phyloP scores from a whole-genome alignment of 1,140 invertebrate species.

The Panulirus ornatus region DNA sequence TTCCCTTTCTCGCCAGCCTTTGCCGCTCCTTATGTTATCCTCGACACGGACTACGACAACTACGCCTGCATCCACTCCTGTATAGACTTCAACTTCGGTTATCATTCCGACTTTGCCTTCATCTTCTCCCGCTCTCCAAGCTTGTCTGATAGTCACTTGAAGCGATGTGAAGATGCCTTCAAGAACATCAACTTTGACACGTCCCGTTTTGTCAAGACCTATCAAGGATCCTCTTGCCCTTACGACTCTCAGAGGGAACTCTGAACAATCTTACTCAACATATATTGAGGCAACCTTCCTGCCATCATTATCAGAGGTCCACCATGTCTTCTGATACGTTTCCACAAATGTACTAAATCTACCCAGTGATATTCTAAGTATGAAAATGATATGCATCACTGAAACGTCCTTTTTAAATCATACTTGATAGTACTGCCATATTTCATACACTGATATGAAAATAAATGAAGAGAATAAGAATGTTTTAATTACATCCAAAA shows the following conservation, averaged over 20 bases:
- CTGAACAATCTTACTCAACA: not conserved
- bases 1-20: not conserved
- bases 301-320: too few relatives aligned
- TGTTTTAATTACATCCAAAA: too few relatives aligned
- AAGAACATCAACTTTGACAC: not conserved
- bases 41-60: not conserved
- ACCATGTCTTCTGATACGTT: too few relatives aligned
- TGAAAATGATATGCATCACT: too few relatives aligned
- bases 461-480: too few relatives aligned
- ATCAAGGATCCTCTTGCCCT: not conserved
- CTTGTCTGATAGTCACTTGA: not conserved
- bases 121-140: not conserved
- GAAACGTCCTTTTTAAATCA: too few relatives aligned
- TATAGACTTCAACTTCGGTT: not conserved
- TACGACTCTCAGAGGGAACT: not conserved
- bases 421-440: too few relatives aligned
- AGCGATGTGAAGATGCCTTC: conserved; percentile 1
- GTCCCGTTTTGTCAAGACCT: not conserved
- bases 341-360: too few relatives aligned
- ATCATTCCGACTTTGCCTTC: not conserved
- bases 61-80: not conserved
- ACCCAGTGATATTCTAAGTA: too few relatives aligned
- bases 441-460: too few relatives aligned
- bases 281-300: too few relatives aligned
- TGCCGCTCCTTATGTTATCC: not conserved